phyloP scores from a whole-genome alignment of 2,888 invertebrate species.

The Cataglyphis cursor region DNA sequence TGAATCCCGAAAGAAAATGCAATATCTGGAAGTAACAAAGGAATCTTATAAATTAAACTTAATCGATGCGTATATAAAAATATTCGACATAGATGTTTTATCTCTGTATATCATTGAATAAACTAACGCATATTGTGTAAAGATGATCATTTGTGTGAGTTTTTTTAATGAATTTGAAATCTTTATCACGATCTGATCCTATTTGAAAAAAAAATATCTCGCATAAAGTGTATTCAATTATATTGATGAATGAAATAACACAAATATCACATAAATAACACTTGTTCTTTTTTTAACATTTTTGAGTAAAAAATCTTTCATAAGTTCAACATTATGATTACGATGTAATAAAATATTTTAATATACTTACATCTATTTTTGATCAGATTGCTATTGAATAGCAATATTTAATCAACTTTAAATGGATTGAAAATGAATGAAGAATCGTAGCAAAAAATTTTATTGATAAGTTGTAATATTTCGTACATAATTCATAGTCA shows the following conservation, averaged over 20 bases:
- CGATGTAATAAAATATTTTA: neutral
- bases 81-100: neutral
- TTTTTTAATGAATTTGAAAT: neutral
- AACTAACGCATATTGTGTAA: neutral
- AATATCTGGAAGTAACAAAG: conserved; percentile 59
- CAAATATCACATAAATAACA: neutral
- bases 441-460: conserved; percentile 27
- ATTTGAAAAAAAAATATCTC: neutral
- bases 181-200: neutral
- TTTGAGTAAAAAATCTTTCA: neutral
- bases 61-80: neutral
- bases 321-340: neutral
- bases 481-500: conserved; percentile 22
- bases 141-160: neutral
- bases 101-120: neutral
- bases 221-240: neutral
- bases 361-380: neutral
- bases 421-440: neutral
- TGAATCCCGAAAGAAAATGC: conserved; percentile 70
- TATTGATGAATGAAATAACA: neutral
- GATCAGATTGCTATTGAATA: neutral
- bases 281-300: neutral
- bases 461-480: conserved; percentile 44
- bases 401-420: neutral
- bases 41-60: neutral